Evolutionary conservation across 2,888 invertebrate species (phyloP).

Genomic region (Philopedon plagiatum): DNA sequence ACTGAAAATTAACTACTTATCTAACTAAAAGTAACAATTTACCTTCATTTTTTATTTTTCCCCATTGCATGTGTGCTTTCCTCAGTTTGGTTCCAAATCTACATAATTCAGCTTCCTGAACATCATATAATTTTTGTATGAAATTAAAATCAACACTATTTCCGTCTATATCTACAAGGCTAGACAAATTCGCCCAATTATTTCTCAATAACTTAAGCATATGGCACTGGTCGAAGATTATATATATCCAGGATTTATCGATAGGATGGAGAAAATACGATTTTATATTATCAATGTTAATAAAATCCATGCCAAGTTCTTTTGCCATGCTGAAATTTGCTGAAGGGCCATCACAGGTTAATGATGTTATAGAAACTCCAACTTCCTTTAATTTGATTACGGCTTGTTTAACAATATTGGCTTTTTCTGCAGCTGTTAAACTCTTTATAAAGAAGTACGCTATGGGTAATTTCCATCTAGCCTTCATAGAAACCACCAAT

Average conservation of each 20-base stretch:
- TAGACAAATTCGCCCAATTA: background rate
- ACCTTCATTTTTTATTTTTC: too few relatives aligned
- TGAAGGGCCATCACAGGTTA: constrained; percentile 48
- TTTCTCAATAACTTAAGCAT: constrained; percentile 30
- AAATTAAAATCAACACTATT: background rate
- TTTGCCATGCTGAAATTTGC: constrained; percentile 45
- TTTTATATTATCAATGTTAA: constrained; percentile 13
- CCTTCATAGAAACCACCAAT: constrained; percentile 47
- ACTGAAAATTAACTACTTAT: too few relatives aligned
- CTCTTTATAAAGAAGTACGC: constrained; percentile 52
- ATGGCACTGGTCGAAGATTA: constrained; percentile 31
- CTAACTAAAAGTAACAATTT: too few relatives aligned
- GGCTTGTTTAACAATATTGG: constrained; percentile 40
- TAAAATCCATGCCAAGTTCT: constrained; percentile 32
- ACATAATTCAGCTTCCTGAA: constrained; percentile 27
- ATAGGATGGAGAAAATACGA: constrained; percentile 30
- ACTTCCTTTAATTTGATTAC: constrained; percentile 35
- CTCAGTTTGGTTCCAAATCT: constrained; percentile 9
- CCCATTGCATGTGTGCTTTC: constrained; percentile 41
- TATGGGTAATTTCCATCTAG: constrained; percentile 52
- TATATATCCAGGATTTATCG: constrained; percentile 17
- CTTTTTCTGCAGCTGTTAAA: constrained; percentile 47
- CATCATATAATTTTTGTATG: constrained; percentile 24
- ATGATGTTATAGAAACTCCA: constrained; percentile 36
- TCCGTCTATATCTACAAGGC: constrained; percentile 5